Evolutionary conservation across 1,140 invertebrate genomes (phyloP).

Genomic region (Drosophila lini): DNA sequence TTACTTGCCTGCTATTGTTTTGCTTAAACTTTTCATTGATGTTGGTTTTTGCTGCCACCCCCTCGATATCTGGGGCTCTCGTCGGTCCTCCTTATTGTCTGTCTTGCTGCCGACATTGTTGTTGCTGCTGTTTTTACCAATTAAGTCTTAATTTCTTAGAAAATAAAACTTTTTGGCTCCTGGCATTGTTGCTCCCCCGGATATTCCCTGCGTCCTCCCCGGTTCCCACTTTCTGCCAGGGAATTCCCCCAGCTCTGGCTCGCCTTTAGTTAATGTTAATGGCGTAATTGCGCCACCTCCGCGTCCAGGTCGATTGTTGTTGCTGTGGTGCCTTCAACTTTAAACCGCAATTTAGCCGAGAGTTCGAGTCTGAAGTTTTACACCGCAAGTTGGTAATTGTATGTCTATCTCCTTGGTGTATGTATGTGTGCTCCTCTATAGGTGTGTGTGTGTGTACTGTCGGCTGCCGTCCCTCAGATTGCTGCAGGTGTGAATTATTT

Average conservation of each 20-base stretch:
- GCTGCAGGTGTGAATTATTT: constrained; percentile 84
- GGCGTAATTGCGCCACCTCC: constrained; percentile 60
- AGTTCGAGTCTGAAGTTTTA: constrained; percentile 76
- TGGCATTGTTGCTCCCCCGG: constrained; percentile 57
- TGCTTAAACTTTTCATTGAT: constrained; percentile 82
- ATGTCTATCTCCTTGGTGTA: constrained; percentile 51
- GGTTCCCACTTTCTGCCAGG: constrained; percentile 24
- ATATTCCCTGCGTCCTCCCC: neutral
- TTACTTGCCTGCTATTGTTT: constrained; percentile 76
- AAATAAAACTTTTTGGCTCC: constrained; percentile 82
- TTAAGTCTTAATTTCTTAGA: constrained; percentile 83
- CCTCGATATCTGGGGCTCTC: constrained; percentile 51
- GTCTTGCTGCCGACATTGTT: constrained; percentile 29
- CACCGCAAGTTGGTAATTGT: constrained; percentile 68
- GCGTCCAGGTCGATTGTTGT: constrained; percentile 51
- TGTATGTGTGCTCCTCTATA: constrained; percentile 1
- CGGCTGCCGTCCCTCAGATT: constrained; percentile 43
- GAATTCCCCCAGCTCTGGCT: constrained; percentile 24
- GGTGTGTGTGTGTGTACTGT: constrained; percentile 12
- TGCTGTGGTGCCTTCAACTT: constrained; percentile 63
- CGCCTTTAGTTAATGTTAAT: constrained; percentile 56
- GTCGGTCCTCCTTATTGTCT: constrained; percentile 55
- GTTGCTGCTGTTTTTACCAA: constrained; percentile 77
- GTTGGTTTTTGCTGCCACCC: constrained; percentile 62
- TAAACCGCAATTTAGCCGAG: constrained; percentile 71